Conservation (phyloP, 1,140 invertebrate genomes). For the Hormaphis cornu region DNA sequence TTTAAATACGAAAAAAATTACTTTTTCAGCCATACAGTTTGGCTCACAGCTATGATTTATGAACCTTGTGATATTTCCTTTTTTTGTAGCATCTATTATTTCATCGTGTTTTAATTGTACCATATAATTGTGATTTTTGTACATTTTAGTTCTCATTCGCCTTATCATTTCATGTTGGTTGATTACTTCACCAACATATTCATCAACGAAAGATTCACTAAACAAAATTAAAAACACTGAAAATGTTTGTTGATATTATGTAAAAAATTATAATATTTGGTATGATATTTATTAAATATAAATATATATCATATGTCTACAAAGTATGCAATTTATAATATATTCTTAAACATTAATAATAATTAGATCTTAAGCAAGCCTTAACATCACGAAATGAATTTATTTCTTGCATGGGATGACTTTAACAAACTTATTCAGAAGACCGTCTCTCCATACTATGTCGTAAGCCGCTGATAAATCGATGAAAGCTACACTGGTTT, state of each 20-base stretch:
- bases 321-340: no score
- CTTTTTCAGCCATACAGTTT: conserved; percentile 95
- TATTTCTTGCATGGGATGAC: conserved; percentile 16
- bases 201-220: conserved; percentile 91
- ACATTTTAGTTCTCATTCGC: conserved; percentile 83
- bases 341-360: no score
- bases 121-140: conserved; percentile 62
- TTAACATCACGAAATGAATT: no score
- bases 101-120: conserved; percentile 92
- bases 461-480: conserved; percentile 33
- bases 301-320: no score
- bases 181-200: conserved; percentile 96
- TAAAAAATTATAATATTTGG: no score
- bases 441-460: conserved; percentile 13
- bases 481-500: conserved; percentile 25
- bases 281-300: no score
- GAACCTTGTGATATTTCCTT: conserved; percentile 89
- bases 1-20: conserved; percentile 39
- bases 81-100: conserved; percentile 89
- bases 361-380: no score
- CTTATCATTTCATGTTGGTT: conserved; percentile 81
- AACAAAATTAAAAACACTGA: conserved; percentile 39
- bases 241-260: neutral
- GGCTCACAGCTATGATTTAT: conserved; percentile 98
- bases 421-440: conserved; percentile 18